Percentiles rank a stretch among this genome's conserved stretches.
Conservation (phyloP, 1,140 invertebrate genomes). For the Hyposmocoma kahamanoa region DNA sequence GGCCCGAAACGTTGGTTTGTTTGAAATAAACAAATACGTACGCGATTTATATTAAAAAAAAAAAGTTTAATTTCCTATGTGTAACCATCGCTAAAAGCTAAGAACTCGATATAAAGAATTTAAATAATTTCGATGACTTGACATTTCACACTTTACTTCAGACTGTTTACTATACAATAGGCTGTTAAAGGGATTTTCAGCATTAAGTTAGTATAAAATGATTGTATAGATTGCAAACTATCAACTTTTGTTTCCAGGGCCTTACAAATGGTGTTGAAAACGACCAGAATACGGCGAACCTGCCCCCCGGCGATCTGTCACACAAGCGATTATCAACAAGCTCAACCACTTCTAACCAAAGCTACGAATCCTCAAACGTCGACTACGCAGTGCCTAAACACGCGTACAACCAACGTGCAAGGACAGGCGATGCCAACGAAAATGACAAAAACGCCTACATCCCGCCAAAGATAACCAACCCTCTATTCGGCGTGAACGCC, state of each 20-base stretch:
- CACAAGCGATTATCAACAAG: conserved; percentile 60
- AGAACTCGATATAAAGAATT: too few relatives aligned
- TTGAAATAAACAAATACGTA: too few relatives aligned
- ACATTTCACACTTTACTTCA: too few relatives aligned
- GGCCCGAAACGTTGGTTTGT: too few relatives aligned
- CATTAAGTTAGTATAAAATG: too few relatives aligned
- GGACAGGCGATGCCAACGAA: conserved; percentile 37
- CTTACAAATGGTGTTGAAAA: conserved; percentile 71
- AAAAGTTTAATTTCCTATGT: too few relatives aligned
- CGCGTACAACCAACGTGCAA: conserved; percentile 38
- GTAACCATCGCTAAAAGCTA: too few relatives aligned
- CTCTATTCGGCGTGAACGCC: conserved; percentile 67
- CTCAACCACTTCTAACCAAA: conserved; percentile 61
- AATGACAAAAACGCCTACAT: conserved; percentile 36
- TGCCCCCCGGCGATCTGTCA: conserved; percentile 58
- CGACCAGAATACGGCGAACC: conserved; percentile 68
- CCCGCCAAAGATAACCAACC: conserved; percentile 58
- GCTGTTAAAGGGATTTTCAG: too few relatives aligned
- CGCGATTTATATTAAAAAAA: too few relatives aligned
- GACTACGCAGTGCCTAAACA: conserved; percentile 61
- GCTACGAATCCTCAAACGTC: conserved; percentile 52
- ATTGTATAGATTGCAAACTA: too few relatives aligned
- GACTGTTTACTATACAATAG: too few relatives aligned
- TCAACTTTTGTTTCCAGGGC: conserved; percentile 53
- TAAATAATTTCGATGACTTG: too few relatives aligned